Evolutionary conservation across 1,140 invertebrate genomes (phyloP).

Genomic region (Ceratosolen solmsi): DNA sequence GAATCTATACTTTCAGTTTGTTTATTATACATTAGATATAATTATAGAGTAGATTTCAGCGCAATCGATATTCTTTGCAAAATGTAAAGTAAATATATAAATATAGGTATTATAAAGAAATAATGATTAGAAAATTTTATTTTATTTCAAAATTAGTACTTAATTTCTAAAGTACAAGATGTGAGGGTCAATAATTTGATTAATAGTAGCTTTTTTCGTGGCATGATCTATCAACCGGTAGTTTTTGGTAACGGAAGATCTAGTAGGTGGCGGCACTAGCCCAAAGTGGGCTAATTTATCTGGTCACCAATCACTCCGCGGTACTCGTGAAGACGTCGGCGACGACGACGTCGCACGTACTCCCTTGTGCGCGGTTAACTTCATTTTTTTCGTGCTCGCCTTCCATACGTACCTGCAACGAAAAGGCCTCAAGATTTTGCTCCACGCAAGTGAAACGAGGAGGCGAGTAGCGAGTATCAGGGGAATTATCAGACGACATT

Average conservation of each 20-base stretch:
- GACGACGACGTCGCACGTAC: neutral
- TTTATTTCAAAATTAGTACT: no score
- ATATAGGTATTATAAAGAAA: no score
- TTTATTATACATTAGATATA: no score
- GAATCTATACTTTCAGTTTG: no score
- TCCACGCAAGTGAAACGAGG: neutral
- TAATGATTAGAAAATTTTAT: no score
- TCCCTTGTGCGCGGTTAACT: neutral
- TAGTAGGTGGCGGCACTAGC: constrained; percentile 22
- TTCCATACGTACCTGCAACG: neutral
- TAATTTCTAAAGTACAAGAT: no score
- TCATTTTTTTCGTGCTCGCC: neutral
- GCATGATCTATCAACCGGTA: neutral
- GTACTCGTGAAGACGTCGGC: neutral
- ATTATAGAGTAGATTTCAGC: no score
- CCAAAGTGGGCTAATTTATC: neutral
- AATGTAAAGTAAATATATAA: no score
- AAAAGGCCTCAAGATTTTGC: neutral
- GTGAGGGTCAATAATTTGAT: no score
- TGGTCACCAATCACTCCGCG: neutral
- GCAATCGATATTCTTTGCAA: no score
- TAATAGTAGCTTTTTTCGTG: no score
- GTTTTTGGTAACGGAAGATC: neutral
- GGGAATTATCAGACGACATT: neutral
- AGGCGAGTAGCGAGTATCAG: neutral